phyloP scores from a whole-genome alignment of 2,888 invertebrate genomes.

The Habroteleia sp. region DNA sequence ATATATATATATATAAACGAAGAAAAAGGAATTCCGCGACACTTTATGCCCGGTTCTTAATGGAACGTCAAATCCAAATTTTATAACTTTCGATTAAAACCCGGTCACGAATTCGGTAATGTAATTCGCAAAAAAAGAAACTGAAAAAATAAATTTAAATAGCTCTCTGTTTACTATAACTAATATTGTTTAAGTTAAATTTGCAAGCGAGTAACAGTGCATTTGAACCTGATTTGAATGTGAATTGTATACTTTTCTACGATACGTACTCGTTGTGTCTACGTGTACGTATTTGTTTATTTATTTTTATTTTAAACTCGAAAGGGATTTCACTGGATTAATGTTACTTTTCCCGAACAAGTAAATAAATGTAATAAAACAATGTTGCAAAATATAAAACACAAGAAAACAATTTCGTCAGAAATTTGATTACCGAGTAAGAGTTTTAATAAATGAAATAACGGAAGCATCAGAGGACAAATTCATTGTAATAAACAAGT shows the following conservation, averaged over 20 bases:
- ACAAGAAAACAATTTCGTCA: background rate
- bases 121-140: slow-evolving; percentile 12
- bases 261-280: too few relatives aligned
- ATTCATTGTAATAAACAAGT: slow-evolving; percentile 23
- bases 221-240: too few relatives aligned
- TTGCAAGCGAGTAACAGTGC: slow-evolving; percentile 5
- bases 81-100: slow-evolving; percentile 21
- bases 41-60: background rate
- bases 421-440: background rate
- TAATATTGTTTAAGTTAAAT: slow-evolving; percentile 11
- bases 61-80: slow-evolving; percentile 11
- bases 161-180: background rate
- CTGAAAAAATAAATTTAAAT: slow-evolving; percentile 7
- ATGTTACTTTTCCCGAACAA: too few relatives aligned
- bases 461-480: slow-evolving; percentile 1
- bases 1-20: too few relatives aligned
- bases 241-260: too few relatives aligned
- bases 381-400: too few relatives aligned
- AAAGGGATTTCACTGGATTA: too few relatives aligned
- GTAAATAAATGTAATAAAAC: background rate
- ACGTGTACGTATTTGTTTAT: too few relatives aligned
- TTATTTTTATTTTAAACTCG: too few relatives aligned
- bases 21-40: too few relatives aligned
- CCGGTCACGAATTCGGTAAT: too few relatives aligned
- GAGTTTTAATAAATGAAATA: slow-evolving; percentile 8